Base-by-base conservation (phyloP, 1,140 invertebrate species). In the Lepidostoma basale region DNA sequence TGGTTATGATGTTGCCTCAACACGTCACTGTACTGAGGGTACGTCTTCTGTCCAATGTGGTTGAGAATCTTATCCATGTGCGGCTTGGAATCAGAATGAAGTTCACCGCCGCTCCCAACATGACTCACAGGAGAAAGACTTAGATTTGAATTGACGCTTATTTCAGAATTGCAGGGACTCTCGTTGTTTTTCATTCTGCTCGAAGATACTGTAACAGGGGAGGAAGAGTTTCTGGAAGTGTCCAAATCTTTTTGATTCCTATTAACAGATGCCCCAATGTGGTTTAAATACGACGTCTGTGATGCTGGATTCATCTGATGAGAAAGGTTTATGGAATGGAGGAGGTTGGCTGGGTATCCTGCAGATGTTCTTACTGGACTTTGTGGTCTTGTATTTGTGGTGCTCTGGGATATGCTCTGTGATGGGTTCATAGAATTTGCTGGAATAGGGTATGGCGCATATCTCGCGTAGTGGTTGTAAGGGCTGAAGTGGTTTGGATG, bases 401-500 rank as follows among this genome's bases (percentile, higher is more conserved):
- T 20, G 30, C 74, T 76, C n/a, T 70, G 68, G 39, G 52, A 62
- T 22, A 68, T 18, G n/a, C 56, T 63, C 64, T 74, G 76, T 73
- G 64, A 69, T 52, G 66, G 72, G 54, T 62, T 63, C 62, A 70
- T 65, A 1, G 56, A 42, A n/a, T 60, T 60, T 68, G 47, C 69
- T 45, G 73, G 69, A 76, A 74, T 74, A 33, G 73, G 75, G 71
- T 72, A 69, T 36, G 82, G 76, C 70, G 52, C 74, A 75, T 83
- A 84, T 26, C 80, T 81, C 20, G 76, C 77, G 75, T 59, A 77
- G 73, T n/a, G 69, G 70, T 47, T 70, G 62, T 74, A 73, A 12
- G 74, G 72, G 64, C 76, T 36, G 74, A 77, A 45, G 74, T 74
- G 5, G 74, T 75, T 49, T 72, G 75, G 33, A 69, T 75, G 64